Conservation (phyloP, 2,888 invertebrate genomes). For the Alsophila aescularia region DNA sequence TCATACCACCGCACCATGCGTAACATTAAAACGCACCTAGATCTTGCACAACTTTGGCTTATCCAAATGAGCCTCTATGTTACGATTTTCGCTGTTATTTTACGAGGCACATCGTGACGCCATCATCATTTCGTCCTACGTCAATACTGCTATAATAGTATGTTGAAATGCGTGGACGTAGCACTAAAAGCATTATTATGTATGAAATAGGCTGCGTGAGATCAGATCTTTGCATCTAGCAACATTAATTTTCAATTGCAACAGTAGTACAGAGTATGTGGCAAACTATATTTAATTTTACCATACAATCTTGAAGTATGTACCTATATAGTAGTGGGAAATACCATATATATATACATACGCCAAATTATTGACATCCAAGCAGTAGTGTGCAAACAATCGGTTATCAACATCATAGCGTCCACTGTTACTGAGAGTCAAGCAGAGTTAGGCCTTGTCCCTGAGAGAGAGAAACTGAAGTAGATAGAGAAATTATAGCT, state of each 20-base stretch:
- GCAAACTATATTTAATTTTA: background rate
- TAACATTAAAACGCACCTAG: background rate
- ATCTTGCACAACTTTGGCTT: constrained; percentile 7
- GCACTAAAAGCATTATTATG: constrained; percentile 18
- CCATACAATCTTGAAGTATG: no score
- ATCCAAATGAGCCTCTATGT: constrained; percentile 4
- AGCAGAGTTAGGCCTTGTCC: no score
- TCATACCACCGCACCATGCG: background rate
- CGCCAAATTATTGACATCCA: no score
- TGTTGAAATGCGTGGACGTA: constrained; percentile 23
- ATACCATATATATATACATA: no score
- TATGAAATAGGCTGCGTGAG: constrained; percentile 20
- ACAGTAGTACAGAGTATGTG: background rate
- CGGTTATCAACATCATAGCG: no score
- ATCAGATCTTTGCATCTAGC: constrained; percentile 7
- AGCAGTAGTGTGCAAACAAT: no score
- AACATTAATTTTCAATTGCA: background rate
- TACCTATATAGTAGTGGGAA: no score
- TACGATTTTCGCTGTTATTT: constrained; percentile 12
- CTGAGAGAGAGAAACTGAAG: no score
- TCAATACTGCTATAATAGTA: constrained; percentile 5
- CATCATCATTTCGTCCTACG: constrained; percentile 27
- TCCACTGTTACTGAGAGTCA: no score
- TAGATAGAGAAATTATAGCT: no score
- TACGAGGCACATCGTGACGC: constrained; percentile 8